Conservation (phyloP, 2,797 vertebrate species). For the Helicolenus hilgendorfi region DNA sequence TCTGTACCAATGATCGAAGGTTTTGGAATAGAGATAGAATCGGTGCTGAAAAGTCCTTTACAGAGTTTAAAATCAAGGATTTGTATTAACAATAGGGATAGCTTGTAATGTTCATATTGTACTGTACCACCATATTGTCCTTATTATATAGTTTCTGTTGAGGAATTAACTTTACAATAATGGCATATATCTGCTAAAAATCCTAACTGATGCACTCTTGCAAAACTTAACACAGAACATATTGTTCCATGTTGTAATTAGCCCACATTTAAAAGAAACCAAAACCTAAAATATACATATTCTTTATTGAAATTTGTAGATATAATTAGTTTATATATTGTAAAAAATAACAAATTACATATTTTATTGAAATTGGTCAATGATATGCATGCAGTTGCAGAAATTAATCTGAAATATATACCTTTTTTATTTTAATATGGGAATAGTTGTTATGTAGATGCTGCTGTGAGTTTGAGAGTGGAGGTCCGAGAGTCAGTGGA, state of each 20-base stretch:
- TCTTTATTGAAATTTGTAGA: slow-evolving; percentile 70
- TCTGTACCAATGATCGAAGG: neutral
- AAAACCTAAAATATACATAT: slow-evolving; percentile 64
- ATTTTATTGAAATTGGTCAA: slow-evolving; percentile 83
- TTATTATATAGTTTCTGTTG: neutral
- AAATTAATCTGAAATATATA: slow-evolving; percentile 70
- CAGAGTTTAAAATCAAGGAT: neutral
- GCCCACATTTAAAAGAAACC: slow-evolving; percentile 44
- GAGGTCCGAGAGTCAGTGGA: neutral
- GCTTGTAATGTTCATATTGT: slow-evolving; percentile 7
- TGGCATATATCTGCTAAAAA: slow-evolving; percentile 6
- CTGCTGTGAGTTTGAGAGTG: slow-evolving; percentile 15
- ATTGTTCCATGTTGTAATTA: slow-evolving; percentile 42
- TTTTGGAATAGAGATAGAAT: neutral
- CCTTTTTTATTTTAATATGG: slow-evolving; percentile 41
- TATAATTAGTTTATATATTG: slow-evolving; percentile 80
- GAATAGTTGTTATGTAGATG: slow-evolving; percentile 54
- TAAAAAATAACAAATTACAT: slow-evolving; percentile 73
- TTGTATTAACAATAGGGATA: neutral
- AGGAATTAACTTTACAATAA: slow-evolving; percentile 1
- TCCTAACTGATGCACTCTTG: slow-evolving; percentile 19
- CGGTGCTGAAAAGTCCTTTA: neutral
- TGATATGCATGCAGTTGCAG: slow-evolving; percentile 80
- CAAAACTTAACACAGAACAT: slow-evolving; percentile 9
- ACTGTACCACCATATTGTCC: neutral